phyloP scores from a whole-genome alignment of 2,888 invertebrate species.

The Drosophila anomelani region DNA sequence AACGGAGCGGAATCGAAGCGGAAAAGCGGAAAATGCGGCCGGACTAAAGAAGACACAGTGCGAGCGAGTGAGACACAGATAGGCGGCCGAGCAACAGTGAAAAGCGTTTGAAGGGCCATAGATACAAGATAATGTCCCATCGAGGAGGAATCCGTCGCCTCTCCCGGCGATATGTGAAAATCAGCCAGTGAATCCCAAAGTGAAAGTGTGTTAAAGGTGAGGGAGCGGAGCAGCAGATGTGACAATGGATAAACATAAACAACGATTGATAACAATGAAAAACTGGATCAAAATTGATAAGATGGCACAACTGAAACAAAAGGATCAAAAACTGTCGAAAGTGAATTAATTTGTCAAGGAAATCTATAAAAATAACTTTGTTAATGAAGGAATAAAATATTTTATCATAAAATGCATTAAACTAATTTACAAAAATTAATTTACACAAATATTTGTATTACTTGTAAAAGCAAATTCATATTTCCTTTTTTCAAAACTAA shows the following conservation, averaged over 20 bases:
- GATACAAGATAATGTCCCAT: slow-evolving; percentile 49
- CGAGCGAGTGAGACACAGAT: slow-evolving; percentile 37
- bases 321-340: background rate
- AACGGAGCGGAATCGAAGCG: slow-evolving; percentile 21
- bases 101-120: slow-evolving; percentile 45
- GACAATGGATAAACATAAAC: slow-evolving; percentile 17
- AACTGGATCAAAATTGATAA: slow-evolving; percentile 1
- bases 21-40: slow-evolving; percentile 28
- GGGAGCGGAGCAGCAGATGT: slow-evolving; percentile 8
- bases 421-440: too few species aligned
- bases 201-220: slow-evolving; percentile 36
- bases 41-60: slow-evolving; percentile 36
- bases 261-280: slow-evolving; percentile 9
- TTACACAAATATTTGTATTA: too few species aligned
- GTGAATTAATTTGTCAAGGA: background rate
- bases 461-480: background rate
- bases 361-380: background rate
- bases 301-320: background rate
- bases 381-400: background rate
- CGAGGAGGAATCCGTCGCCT: slow-evolving; percentile 18
- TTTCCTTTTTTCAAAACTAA: too few species aligned
- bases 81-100: slow-evolving; percentile 37
- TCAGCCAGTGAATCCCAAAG: slow-evolving; percentile 13
- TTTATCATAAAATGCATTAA: background rate
- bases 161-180: slow-evolving; percentile 32